Evolutionary conservation across 2,113 vertebrate genomes (phyloP).

Genomic region (Sturnira hondurensis): DNA sequence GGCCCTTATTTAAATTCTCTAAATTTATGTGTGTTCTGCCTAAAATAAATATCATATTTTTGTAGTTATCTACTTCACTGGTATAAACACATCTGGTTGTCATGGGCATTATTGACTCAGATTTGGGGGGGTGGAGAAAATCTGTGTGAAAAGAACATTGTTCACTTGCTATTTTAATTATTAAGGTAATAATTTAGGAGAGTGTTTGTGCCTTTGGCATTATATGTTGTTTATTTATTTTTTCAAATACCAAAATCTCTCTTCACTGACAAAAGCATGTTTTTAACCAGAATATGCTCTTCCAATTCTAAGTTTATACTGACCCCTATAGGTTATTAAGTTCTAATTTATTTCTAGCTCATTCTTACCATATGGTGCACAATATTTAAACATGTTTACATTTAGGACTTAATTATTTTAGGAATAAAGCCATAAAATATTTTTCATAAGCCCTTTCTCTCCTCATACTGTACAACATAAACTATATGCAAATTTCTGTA

Average conservation of each 20-base stretch:
- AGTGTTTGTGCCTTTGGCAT: background rate
- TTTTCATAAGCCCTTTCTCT: background rate
- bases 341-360: background rate
- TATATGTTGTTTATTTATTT: background rate
- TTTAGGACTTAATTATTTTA: constrained; percentile 25
- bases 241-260: background rate
- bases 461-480: background rate
- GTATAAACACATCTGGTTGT: background rate
- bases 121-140: background rate
- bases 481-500: background rate
- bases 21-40: background rate
- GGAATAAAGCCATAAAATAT: background rate
- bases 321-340: constrained; percentile 76
- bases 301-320: constrained; percentile 76
- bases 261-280: background rate
- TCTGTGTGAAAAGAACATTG: background rate
- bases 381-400: constrained; percentile 2
- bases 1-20: background rate
- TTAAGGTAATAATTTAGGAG: constrained; percentile 18
- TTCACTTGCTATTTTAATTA: constrained; percentile 1
- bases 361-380: background rate
- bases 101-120: background rate
- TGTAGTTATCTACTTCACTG: background rate
- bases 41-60: constrained; percentile 26
- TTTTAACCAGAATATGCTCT: background rate